A percentile compares a stretch with the other conserved stretches of the same genome.
Evolutionary conservation across 2,797 vertebrate genomes (phyloP).

Genomic region (Eutrigla gurnardus): DNA sequence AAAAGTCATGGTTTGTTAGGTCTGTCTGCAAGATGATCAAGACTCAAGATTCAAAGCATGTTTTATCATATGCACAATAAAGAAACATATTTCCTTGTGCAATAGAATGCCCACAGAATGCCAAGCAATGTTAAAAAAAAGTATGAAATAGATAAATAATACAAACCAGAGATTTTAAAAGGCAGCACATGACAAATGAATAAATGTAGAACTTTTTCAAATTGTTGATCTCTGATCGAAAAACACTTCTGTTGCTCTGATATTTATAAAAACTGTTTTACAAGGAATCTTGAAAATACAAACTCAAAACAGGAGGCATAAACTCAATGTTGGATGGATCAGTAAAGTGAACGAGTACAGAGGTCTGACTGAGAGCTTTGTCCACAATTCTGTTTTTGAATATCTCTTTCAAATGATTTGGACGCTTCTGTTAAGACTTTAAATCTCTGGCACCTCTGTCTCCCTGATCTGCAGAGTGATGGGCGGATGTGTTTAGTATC

Average conservation of each 20-base stretch:
- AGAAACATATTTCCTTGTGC: too few relatives aligned
- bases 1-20: too few relatives aligned
- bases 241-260: neutral
- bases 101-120: too few relatives aligned
- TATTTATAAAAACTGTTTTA: neutral
- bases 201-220: too few relatives aligned
- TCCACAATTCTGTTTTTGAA: neutral
- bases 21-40: too few relatives aligned
- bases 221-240: too few relatives aligned
- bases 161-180: too few relatives aligned
- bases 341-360: neutral
- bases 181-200: too few relatives aligned
- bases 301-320: neutral
- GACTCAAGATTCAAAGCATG: too few relatives aligned
- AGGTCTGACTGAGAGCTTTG: neutral
- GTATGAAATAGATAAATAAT: too few relatives aligned
- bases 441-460: neutral
- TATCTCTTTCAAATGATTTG: neutral
- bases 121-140: too few relatives aligned
- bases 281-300: neutral
- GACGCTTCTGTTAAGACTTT: neutral
- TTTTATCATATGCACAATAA: too few relatives aligned
- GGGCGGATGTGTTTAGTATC: conserved; percentile 15
- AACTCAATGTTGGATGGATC: neutral
- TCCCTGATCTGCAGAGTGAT: neutral